Conservation (phyloP, 2,113 vertebrate species). For the Rhabdomys dilectus region DNA sequence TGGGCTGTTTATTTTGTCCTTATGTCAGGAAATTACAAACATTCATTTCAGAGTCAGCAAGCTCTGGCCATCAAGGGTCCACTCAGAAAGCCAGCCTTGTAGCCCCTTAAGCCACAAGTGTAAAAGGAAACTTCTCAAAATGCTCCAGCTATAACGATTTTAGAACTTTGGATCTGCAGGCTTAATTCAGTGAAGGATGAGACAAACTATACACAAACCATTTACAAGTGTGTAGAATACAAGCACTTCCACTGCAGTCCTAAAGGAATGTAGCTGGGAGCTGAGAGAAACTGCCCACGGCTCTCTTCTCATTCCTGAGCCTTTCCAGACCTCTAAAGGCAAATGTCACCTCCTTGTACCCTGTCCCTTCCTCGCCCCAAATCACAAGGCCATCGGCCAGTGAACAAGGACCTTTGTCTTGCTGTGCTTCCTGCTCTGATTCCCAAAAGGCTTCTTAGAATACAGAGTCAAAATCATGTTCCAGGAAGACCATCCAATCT, state of each 20-base stretch:
- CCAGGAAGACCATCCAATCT: conserved; percentile 62
- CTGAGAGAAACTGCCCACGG: not conserved
- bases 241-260: not conserved
- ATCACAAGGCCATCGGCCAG: conserved; percentile 19
- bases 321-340: conserved; percentile 45
- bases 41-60: conserved; percentile 49
- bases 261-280: conserved; percentile 28
- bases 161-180: not conserved
- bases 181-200: not conserved
- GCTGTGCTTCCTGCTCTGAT: not conserved
- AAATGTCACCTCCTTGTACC: conserved; percentile 31
- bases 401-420: conserved; percentile 9
- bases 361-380: not conserved
- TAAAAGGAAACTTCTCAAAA: conserved; percentile 48
- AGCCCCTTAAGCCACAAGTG: not conserved
- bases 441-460: conserved; percentile 57
- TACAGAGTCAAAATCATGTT: conserved; percentile 63
- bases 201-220: not conserved
- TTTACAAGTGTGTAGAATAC: not conserved
- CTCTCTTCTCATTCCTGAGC: not conserved
- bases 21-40: conserved; percentile 59
- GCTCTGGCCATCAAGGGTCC: not conserved
- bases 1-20: conserved; percentile 46
- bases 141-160: not conserved
- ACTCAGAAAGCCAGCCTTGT: not conserved